These are phyloP conservation scores for Phlogophora meticulosa DNA, from an alignment of 2,888 invertebrate genomes.

Conservation along the genomic window DNA sequence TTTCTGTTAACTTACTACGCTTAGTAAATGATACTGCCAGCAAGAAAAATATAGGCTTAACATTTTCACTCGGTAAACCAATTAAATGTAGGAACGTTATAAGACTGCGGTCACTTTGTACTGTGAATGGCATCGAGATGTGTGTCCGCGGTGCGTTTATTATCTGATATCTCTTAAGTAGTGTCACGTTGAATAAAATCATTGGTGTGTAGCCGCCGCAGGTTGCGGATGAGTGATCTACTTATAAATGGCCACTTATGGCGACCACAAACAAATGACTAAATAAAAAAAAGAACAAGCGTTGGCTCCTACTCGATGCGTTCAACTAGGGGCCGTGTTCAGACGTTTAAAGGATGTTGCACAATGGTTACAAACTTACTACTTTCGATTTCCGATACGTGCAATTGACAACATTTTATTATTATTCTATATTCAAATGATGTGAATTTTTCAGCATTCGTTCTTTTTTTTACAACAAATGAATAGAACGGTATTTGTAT, in stretches of 20 bases:
- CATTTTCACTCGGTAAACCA: conserved; percentile 73
- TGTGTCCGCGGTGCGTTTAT: conserved; percentile 79
- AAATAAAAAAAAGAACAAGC: conserved; percentile 69
- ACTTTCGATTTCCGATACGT: not conserved
- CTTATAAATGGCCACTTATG: conserved; percentile 83
- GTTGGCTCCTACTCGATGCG: conserved; percentile 62
- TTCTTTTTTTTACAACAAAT: conserved; percentile 29
- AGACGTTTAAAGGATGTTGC: conserved; percentile 59
- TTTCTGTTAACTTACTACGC: conserved; percentile 20
- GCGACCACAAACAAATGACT: conserved; percentile 83
- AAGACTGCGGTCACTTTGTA: conserved; percentile 74
- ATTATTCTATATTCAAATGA: conserved; percentile 15
- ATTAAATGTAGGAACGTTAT: conserved; percentile 79
- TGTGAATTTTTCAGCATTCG: not conserved
- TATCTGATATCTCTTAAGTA: conserved; percentile 85
- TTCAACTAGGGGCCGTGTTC: conserved; percentile 69
- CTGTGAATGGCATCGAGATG: conserved; percentile 83
- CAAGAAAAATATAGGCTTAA: conserved; percentile 60
- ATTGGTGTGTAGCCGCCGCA: conserved; percentile 72
- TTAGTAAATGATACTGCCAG: conserved; percentile 63
- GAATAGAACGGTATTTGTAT: conserved; percentile 26
- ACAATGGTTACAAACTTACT: conserved; percentile 49
- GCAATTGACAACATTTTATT: not conserved
- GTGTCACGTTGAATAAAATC: conserved; percentile 86
- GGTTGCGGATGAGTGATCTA: conserved; percentile 80